Evolutionary conservation across 2,797 vertebrate species (phyloP).

Genomic region (Sebastes vulpes): DNA sequence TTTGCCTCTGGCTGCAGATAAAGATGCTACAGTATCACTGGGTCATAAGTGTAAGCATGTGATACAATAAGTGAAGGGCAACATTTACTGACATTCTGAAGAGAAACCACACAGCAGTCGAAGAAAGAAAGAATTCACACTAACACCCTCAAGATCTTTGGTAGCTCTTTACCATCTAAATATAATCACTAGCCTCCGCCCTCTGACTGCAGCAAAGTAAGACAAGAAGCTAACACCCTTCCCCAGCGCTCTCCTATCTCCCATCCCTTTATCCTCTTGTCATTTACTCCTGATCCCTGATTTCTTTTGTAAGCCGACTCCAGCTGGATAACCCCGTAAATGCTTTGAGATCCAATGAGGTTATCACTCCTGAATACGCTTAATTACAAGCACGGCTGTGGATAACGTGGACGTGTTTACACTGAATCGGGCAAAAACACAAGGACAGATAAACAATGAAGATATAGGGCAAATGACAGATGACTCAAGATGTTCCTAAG

Average conservation of each 20-base stretch:
- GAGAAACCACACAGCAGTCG: not conserved
- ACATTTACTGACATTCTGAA: not conserved
- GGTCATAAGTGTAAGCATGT: not conserved
- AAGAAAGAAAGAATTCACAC: conserved; percentile 15
- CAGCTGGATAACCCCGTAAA: conserved; percentile 71
- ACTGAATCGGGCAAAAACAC: conserved; percentile 25
- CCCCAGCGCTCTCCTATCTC: conserved; percentile 33
- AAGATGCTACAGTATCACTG: not conserved
- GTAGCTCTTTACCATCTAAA: conserved; percentile 33
- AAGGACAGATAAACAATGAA: conserved; percentile 43
- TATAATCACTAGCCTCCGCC: conserved; percentile 11
- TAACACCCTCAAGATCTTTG: conserved; percentile 8
- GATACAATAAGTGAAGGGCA: not conserved
- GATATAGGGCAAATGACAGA: conserved; percentile 40
- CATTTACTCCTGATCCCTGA: conserved; percentile 74
- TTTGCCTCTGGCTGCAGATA: conserved; percentile 8
- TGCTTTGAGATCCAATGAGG: conserved; percentile 55
- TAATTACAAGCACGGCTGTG: conserved; percentile 63
- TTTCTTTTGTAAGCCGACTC: conserved; percentile 75
- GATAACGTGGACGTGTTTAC: conserved; percentile 57
- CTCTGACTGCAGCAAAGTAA: conserved; percentile 33
- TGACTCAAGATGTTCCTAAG: conserved; percentile 4
- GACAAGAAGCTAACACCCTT: conserved; percentile 25
- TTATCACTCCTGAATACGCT: conserved; percentile 65
- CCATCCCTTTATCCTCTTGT: conserved; percentile 75